These are phyloP conservation scores for Aquatica leii DNA, from an alignment of 2,888 invertebrate genomes.

Conservation along the genomic window DNA sequence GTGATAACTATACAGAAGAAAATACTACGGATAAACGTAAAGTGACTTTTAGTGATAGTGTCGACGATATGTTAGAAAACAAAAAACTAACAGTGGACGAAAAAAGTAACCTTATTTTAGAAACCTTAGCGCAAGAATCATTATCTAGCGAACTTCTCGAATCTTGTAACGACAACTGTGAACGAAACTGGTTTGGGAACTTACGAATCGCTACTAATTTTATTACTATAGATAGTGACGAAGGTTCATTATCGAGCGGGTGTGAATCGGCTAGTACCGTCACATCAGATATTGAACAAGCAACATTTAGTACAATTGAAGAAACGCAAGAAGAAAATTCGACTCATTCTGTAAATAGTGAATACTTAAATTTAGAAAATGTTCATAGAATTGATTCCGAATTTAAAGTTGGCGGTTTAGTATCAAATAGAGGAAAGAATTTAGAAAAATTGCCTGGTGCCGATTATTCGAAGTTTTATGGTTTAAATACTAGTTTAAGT, in stretches of 20 bases:
- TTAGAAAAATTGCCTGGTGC: slow-evolving; percentile 50
- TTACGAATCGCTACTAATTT: slow-evolving; percentile 57
- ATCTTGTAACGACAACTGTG: slow-evolving; percentile 50
- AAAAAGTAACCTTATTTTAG: slow-evolving; percentile 53
- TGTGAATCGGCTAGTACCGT: slow-evolving; percentile 82
- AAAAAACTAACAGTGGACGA: slow-evolving; percentile 44
- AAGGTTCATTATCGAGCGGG: slow-evolving; percentile 80
- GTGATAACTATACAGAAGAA: slow-evolving; percentile 32
- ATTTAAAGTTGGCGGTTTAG: slow-evolving; percentile 60
- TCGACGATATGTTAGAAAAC: slow-evolving; percentile 25
- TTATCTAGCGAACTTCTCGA: slow-evolving; percentile 52
- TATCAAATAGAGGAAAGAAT: slow-evolving; percentile 53
- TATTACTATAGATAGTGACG: slow-evolving; percentile 73
- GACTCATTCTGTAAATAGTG: too few relatives aligned
- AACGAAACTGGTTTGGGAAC: slow-evolving; percentile 54
- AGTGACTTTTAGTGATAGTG: slow-evolving; percentile 32
- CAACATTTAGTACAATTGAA: slow-evolving; percentile 34
- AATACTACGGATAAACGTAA: slow-evolving; percentile 13
- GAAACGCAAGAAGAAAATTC: slow-evolving; percentile 40
- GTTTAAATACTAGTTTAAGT: slow-evolving; percentile 44
- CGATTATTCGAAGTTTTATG: slow-evolving; percentile 53
- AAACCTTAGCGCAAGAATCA: slow-evolving; percentile 53
- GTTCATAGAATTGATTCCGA: slow-evolving; percentile 56
- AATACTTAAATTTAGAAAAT: slow-evolving; percentile 14
- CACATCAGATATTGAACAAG: slow-evolving; percentile 65